These are phyloP conservation scores for Merops nubicus DNA, from an alignment of 2,113 vertebrate species.

Conservation along the genomic window DNA sequence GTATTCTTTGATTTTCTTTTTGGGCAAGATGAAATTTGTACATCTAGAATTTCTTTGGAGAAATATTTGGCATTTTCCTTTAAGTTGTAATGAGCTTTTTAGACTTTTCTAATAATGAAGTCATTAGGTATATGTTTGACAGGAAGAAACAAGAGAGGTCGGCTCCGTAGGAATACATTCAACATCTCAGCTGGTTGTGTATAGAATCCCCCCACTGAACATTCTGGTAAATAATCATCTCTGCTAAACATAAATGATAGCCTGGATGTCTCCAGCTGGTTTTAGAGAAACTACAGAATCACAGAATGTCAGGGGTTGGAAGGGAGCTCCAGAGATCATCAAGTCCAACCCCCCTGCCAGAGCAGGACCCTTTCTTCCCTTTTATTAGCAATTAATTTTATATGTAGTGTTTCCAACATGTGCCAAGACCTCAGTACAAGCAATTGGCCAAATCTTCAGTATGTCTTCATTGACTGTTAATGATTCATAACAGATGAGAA, in stretches of 20 bases:
- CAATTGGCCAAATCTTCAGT: neutral
- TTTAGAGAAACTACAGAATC: neutral
- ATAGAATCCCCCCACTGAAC: neutral
- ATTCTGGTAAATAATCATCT: neutral
- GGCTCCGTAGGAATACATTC: neutral
- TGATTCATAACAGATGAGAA: slow-evolving; percentile 22
- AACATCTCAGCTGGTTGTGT: neutral
- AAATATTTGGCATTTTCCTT: neutral
- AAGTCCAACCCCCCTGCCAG: too few species aligned
- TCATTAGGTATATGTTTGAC: neutral
- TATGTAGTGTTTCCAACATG: neutral
- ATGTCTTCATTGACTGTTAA: neutral
- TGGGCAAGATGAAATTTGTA: neutral
- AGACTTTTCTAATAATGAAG: neutral
- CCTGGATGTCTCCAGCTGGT: neutral
- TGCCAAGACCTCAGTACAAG: neutral
- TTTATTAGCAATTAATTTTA: neutral
- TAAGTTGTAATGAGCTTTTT: neutral
- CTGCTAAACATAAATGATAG: neutral
- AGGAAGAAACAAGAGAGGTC: neutral
- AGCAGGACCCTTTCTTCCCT: too few species aligned
- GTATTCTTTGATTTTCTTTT: neutral
- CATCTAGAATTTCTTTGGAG: neutral
- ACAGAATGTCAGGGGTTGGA: neutral
- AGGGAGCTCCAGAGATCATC: too few species aligned